Evolutionary conservation across 2,888 invertebrate species (phyloP), one percentile per base, ranked within the genome.

Genomic region (Catocala sponsa): DNA sequence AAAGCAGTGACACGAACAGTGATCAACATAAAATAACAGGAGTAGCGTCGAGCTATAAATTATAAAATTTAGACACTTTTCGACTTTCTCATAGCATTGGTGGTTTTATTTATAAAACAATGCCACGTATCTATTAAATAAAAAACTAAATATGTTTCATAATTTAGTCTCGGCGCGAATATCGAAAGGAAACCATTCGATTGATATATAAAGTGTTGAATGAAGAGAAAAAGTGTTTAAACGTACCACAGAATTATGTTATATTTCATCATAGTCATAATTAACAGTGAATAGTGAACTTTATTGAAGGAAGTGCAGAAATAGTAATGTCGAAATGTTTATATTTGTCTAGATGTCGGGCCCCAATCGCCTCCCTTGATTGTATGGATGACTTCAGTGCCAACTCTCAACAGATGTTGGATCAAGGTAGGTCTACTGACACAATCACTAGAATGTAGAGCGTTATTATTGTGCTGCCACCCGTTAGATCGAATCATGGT

Each of bases 301-400:
- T 35, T 12, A 9, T 10, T 52, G 46, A 13, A 13, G 13, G 38
- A 48, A 52, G 46, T 46, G 46, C 13, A 13, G 13, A 7, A 38
- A 7, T 9, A 38, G 43, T 62, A 57, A 62, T 13, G 33, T 57
- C 70, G 59, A 68, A 73, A 67, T 72, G 65, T 80, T 78, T 76
- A 68, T 76, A 70, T 68, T 88, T 85, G 75, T 78, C 70, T 79
- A 94, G 98, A 96, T 98, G 98, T 95, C 97, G 98, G 87, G 98
- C 98, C 81, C 98, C 98, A 80, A 98, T 98, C 93, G 98, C 98
- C 80, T 98, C 98, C 87, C 95, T 98, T 89, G 98, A 98, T 95
- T 98, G 98, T 94, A 98, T 98, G 98, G 98, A 98, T 95, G 98
- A 98, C 95, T 98, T 98, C 95, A 97, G 97, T 92, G 97, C 94